Evolutionary conservation across 2,113 vertebrate species (phyloP), one percentile per base, ranked within the genome.

Genomic region (Vulpes ferrilata): DNA sequence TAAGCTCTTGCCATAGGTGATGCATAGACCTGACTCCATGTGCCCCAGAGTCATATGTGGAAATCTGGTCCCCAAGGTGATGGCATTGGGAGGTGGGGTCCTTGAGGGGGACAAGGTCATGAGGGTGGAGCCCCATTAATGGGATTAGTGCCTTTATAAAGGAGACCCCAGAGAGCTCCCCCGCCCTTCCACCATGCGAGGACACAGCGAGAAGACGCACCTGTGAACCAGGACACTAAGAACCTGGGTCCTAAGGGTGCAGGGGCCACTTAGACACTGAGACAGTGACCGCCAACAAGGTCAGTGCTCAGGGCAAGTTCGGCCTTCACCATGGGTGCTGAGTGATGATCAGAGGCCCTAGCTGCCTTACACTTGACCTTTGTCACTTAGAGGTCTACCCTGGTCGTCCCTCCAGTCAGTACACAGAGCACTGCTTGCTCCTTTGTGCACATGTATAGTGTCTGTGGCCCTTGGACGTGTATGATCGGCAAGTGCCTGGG

Each of bases 401-500:
- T 22, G 23, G 48, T 2, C 6, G 35, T 38, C 60, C 62, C 60
- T 67, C 25, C 2, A 25, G 25, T 35, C 43, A 5, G 15, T 7
- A 17, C 23, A 4, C 30, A 19, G 60, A 20, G 89, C 4, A 38
- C 5, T 0, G 11, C 64, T 11, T 2, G 25, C 51, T 55, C 17
- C 51, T 57, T 43, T 35, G 2, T 4, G 20, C 30, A 69, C 51
- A 51, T 16, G 17, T 32, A 25, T 43, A 15, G 2, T 32, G n/a
- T 67, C n/a, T 38, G 9, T 20, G 57, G 89, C 11, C 79, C 35
- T 5, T 2, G 0, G 25, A 17, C 12, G 35, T 69, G 51, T 30
- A 1, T 12, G 8, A 30, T 35, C 51, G n/a, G 78, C n/a, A 4
- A 11, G 35, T 1, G 2, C 25, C n/a, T 15, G 11, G 13, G 51